Percentiles rank a stretch among this genome's conserved stretches.
Evolutionary conservation across 2,888 invertebrate species (phyloP).

Genomic region (Plebejus argus): DNA sequence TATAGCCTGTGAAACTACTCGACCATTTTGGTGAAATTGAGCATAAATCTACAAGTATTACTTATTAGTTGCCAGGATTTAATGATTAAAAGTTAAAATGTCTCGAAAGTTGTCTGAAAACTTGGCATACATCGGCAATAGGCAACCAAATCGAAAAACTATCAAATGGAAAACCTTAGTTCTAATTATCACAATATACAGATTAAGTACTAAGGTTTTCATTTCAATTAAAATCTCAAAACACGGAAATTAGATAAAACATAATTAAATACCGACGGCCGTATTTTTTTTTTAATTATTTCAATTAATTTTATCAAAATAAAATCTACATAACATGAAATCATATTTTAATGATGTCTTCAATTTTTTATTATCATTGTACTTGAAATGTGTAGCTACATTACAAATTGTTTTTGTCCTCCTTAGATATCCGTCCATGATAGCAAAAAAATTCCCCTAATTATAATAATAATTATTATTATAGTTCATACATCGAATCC

Average conservation of each 20-base stretch:
- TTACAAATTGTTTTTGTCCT: not conserved
- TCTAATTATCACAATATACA: not conserved
- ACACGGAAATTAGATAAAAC: not conserved
- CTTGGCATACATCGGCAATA: no score
- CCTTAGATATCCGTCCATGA: not conserved
- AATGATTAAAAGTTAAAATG: no score
- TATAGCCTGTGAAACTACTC: no score
- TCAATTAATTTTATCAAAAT: conserved; percentile 22
- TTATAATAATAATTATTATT: no score
- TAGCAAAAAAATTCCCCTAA: no score
- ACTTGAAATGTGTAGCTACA: not conserved
- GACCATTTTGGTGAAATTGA: no score
- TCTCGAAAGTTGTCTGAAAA: no score
- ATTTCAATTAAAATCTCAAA: not conserved
- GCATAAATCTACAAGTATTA: no score
- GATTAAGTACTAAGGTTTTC: not conserved
- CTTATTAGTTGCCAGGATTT: no score
- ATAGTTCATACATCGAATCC: not conserved
- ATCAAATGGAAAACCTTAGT: not conserved
- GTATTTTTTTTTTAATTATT: conserved; percentile 11
- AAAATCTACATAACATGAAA: conserved; percentile 19
- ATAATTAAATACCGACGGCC: conserved; percentile 2
- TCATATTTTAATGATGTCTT: conserved; percentile 18
- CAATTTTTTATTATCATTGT: not conserved
- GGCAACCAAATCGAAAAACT: no score